Conservation (phyloP, 2,113 vertebrate species). For the Raja brachyura region DNA sequence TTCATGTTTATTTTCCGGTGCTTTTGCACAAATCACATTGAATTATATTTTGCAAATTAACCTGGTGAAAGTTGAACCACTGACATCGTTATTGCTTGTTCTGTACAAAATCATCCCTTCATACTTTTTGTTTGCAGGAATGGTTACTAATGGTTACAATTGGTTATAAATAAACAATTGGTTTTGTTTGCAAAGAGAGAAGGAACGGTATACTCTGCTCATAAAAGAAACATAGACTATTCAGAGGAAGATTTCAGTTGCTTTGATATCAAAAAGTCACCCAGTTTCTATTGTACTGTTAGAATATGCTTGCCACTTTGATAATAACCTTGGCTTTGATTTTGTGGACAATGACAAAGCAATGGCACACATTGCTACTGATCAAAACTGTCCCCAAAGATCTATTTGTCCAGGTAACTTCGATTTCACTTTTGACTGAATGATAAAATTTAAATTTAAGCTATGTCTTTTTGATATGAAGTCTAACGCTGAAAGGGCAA, state of each 20-base stretch:
- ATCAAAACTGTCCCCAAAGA: too few relatives aligned
- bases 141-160: background rate
- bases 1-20: background rate
- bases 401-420: too few relatives aligned
- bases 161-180: background rate
- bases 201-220: background rate
- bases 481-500: background rate
- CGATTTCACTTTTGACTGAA: background rate
- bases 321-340: background rate
- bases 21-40: background rate
- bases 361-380: too few relatives aligned
- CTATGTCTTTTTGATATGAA: background rate
- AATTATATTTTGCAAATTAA: background rate
- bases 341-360: too few relatives aligned
- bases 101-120: background rate
- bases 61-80: background rate
- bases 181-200: background rate
- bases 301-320: background rate
- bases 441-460: background rate
- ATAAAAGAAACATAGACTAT: background rate
- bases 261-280: background rate
- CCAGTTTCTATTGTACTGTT: background rate
- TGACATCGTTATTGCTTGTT: background rate
- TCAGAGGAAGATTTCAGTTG: background rate
- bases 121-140: background rate